phyloP scores from a whole-genome alignment of 2,113 vertebrate genomes.

The western clawed frog (Xenopus tropicalis) region UCB_Xtro_10.0 CM004450.2:76040501-76041000 shows the following conservation, averaged over 20 bases:
- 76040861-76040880: not conserved
- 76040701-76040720: conserved; percentile 10
- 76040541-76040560: conserved; percentile 51
- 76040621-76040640: conserved; percentile 52
- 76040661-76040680: conserved; percentile 47
- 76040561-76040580: conserved; percentile 48
- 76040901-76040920: not conserved
- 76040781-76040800: conserved; percentile 6
- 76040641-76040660: conserved; percentile 44
- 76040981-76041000: too few species aligned
- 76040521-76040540: conserved; percentile 50
- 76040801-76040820: conserved; percentile 45
- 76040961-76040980: not conserved
- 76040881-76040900: too few species aligned
- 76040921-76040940: too few species aligned
- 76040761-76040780: conserved; percentile 11
- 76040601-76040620: conserved; percentile 45
- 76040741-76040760: conserved; percentile 44
- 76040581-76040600: conserved; percentile 46
- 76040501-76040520: conserved; percentile 53
- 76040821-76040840: conserved; percentile 38
- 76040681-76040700: conserved; percentile 48
- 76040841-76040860: not conserved
- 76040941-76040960: not conserved
- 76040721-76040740: conserved; percentile 38